A percentile compares a stretch with the other conserved stretches of the same genome.
Evolutionary conservation across 2,113 vertebrate genomes (phyloP).

Genomic region (Lathamus discolor): DNA sequence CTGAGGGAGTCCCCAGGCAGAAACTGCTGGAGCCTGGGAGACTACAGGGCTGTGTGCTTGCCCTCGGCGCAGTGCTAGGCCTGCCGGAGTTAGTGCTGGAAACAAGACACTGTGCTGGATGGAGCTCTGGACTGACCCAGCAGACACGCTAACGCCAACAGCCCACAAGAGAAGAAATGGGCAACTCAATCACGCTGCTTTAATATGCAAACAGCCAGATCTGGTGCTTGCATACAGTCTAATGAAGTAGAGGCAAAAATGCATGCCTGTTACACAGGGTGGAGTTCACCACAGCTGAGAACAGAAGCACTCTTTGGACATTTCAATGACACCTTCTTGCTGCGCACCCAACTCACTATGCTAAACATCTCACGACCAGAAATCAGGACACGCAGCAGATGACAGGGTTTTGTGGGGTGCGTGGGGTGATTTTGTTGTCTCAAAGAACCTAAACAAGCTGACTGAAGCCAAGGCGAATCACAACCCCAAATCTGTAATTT

Average conservation of each 20-base stretch:
- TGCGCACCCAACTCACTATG: not conserved
- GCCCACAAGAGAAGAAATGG: not conserved
- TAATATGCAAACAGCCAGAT: not conserved
- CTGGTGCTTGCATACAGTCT: not conserved
- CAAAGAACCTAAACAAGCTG: not conserved
- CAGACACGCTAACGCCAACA: not conserved
- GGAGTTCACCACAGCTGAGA: not conserved
- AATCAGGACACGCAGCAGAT: not conserved
- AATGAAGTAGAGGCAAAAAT: not conserved
- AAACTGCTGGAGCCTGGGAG: not conserved
- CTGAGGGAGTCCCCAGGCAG: not conserved
- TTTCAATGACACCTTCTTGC: not conserved
- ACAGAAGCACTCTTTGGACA: not conserved
- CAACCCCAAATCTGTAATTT: not conserved
- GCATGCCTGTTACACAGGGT: rapidly evolving
- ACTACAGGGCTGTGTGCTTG: not conserved
- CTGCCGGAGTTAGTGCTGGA: not conserved
- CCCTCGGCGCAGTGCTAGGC: not conserved
- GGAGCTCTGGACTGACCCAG: not conserved
- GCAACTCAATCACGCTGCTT: not conserved
- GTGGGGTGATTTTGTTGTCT: not conserved
- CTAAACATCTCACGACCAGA: not conserved
- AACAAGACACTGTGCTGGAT: not conserved
- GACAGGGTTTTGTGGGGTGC: rapidly evolving
- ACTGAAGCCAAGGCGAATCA: not conserved